Evolutionary conservation across 1,140 invertebrate genomes (phyloP), one percentile per base, ranked within the genome.

Genomic region (Hyposmocoma kahamanoa): DNA sequence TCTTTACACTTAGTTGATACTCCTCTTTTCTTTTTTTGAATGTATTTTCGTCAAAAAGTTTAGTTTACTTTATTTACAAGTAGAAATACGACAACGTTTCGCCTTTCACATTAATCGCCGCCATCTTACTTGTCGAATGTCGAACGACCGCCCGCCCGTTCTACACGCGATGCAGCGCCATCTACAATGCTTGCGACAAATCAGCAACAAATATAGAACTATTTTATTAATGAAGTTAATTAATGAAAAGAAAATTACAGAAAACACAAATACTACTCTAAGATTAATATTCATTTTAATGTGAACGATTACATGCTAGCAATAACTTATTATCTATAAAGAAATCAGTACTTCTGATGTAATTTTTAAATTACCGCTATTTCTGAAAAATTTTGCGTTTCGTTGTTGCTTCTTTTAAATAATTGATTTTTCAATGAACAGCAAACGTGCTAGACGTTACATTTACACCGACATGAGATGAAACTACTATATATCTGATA

Each of bases 21-120:
- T 64, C 46, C 63, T 64, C 39, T 26, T 56, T 46, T 50, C 48
- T 49, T 64, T 71, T 26, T 66, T 49, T 59, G 60, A 56, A 47
- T 53, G 18, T 50, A 59, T 53, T 53, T 64, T 50, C 67, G 59
- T 68, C 73, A 67, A 22, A 67, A 59, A 53, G 57, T 71, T 70
- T 52, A 41, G 22, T 63, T 72, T 72, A 73, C 74, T 82, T 81
- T 87, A 86, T 87, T 87, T 87, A 87, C 83, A 87, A 84, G 69
- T 71, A 71, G 63, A 79, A 84, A 76, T 85, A 85, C 58, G 73
- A 86, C 83, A 87, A 87, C 84, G 84, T 87, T 85, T 87, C 78
- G 81, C 84, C 84, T 87, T 87, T 87, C 84, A 87, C 84, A 87
- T 86, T 78, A 87, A 72, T 82, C 77, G 80, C 74, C 86, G 84